Conservation (phyloP, 2,797 vertebrate species). For the Pseudomugil tenellus region DNA sequence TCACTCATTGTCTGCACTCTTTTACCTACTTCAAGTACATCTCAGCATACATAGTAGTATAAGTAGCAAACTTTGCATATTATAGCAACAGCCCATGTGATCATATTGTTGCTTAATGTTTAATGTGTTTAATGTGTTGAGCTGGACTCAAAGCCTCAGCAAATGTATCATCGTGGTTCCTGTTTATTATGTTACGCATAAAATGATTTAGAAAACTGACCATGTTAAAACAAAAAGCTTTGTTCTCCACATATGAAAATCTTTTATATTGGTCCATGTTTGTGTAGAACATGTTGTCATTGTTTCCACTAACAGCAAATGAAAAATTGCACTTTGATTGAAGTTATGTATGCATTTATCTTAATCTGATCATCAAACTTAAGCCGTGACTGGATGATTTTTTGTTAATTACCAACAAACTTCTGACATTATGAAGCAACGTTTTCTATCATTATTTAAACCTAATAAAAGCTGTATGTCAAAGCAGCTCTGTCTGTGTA, state of each 20-base stretch:
- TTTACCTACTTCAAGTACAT: slow-evolving; percentile 3
- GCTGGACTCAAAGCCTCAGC: slow-evolving; percentile 1
- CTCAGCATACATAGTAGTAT: not conserved
- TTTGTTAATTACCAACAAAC: not conserved
- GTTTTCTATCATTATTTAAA: not conserved
- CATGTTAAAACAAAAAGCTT: not conserved
- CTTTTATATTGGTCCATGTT: not conserved
- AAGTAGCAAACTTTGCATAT: not conserved
- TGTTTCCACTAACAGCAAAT: slow-evolving; percentile 3
- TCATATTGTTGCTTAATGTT: not conserved
- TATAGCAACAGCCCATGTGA: not conserved
- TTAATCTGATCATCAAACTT: not conserved
- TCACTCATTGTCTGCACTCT: slow-evolving; percentile 1
- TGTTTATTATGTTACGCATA: not conserved
- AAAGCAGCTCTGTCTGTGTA: not conserved
- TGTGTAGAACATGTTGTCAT: not conserved
- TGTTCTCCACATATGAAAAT: not conserved
- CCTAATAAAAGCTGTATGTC: not conserved
- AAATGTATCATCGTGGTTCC: not conserved
- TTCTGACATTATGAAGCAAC: not conserved
- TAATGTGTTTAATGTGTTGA: slow-evolving; percentile 5
- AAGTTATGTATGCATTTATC: slow-evolving; percentile 18
- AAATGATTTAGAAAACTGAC: not conserved
- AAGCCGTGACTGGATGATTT: not conserved
- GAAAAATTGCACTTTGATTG: slow-evolving; percentile 5